Conservation (phyloP, 1,140 invertebrate genomes). For the Drosophila tristis region DNA sequence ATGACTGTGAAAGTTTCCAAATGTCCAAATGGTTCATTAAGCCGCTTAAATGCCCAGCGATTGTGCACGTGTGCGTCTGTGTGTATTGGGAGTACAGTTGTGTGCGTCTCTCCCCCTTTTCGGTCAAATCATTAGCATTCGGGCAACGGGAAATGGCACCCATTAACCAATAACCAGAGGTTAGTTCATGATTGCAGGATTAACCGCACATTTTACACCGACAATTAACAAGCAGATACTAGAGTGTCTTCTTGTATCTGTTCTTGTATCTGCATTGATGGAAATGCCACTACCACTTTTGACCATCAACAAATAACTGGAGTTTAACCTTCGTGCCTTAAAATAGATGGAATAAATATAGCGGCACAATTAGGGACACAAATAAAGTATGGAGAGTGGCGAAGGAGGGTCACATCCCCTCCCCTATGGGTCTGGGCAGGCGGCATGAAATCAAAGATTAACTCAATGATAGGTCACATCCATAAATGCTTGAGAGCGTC, state of each 20-base stretch:
- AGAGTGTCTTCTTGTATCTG: conserved; percentile 9
- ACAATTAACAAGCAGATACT: background rate
- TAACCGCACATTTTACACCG: conserved; percentile 5
- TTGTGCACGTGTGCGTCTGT: background rate
- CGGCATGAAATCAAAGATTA: conserved; percentile 30
- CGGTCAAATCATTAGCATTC: conserved; percentile 31
- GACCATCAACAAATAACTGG: conserved; percentile 14
- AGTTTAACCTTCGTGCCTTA: conserved; percentile 36
- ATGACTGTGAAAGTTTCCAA: conserved; percentile 78
- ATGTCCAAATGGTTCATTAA: conserved; percentile 79
- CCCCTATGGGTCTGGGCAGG: no score
- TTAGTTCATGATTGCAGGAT: conserved; percentile 28
- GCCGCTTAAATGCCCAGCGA: conserved; percentile 67
- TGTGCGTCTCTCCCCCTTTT: conserved; percentile 21
- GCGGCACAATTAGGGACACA: conserved; percentile 33
- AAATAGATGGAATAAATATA: conserved; percentile 46
- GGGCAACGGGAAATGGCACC: conserved; percentile 26
- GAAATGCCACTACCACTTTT: conserved; percentile 19
- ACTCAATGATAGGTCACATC: conserved; percentile 36
- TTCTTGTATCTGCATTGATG: background rate
- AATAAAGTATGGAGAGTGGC: conserved; percentile 12
- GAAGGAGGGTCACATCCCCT: no score
- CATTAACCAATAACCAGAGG: conserved; percentile 15
- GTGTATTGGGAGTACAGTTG: conserved; percentile 36
- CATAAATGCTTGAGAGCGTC: conserved; percentile 37